Conservation (phyloP, 2,888 invertebrate genomes). For the Brachylomia viminalis region DNA sequence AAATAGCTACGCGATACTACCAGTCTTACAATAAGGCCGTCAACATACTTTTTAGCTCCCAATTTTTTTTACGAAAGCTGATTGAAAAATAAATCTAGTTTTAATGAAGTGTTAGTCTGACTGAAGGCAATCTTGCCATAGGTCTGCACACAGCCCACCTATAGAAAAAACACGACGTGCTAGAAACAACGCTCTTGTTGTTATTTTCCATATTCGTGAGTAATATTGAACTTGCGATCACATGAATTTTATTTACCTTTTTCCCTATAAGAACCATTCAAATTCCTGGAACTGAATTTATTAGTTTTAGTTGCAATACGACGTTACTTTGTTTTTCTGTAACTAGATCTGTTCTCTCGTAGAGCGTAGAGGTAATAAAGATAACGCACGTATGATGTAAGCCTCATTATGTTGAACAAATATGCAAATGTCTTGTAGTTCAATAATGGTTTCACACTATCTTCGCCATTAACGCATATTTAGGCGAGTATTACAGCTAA, state of each 20-base stretch:
- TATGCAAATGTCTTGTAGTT: constrained; percentile 56
- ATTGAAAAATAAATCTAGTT: not conserved
- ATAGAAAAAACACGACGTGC: constrained; percentile 6
- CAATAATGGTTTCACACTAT: constrained; percentile 56
- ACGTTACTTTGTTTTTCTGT: constrained; percentile 39
- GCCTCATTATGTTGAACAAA: constrained; percentile 45
- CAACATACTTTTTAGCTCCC: constrained; percentile 7
- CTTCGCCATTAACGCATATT: constrained; percentile 45
- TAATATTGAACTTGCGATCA: constrained; percentile 8
- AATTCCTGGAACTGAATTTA: constrained; percentile 19
- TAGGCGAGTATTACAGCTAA: constrained; percentile 13
- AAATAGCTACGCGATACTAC: constrained; percentile 53
- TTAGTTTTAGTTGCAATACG: not conserved
- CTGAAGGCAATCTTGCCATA: no score
- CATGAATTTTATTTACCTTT: constrained; percentile 28
- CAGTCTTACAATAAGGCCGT: constrained; percentile 48
- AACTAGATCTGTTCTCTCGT: constrained; percentile 47
- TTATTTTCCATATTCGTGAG: constrained; percentile 29
- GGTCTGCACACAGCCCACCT: not conserved
- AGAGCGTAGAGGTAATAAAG: constrained; percentile 52
- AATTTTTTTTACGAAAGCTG: not conserved
- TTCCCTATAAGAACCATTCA: constrained; percentile 31
- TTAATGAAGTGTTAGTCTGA: not conserved
- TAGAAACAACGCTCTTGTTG: not conserved
- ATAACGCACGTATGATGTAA: constrained; percentile 62